Percentiles rank a stretch among this genome's conserved stretches.
phyloP scores from a whole-genome alignment of 1,140 invertebrate genomes.

The Cephus cinctus region DNA sequence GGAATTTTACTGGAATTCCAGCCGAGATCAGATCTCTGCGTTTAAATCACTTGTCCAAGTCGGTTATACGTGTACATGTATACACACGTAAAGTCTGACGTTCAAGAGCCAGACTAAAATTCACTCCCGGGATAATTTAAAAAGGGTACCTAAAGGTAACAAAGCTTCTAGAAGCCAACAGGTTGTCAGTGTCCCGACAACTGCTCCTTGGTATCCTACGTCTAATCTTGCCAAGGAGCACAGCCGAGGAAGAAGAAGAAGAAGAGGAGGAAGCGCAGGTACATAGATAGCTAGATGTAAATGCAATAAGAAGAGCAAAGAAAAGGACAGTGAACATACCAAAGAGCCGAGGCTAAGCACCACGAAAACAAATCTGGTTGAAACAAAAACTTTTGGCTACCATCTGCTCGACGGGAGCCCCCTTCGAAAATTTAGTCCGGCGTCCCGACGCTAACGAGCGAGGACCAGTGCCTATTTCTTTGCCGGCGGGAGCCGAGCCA shows the following conservation, averaged over 20 bases:
- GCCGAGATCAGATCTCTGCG: too few relatives aligned
- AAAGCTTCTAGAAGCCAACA: too few relatives aligned
- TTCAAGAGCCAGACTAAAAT: too few relatives aligned
- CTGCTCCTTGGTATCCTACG: too few relatives aligned
- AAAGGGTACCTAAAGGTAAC: too few relatives aligned
- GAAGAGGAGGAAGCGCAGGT: background rate
- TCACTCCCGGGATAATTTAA: too few relatives aligned
- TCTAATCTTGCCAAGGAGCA: too few relatives aligned
- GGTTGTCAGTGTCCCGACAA: too few relatives aligned
- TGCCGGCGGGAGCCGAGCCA: slow-evolving; percentile 28
- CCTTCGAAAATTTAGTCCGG: slow-evolving; percentile 13
- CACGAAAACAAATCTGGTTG: slow-evolving; percentile 42
- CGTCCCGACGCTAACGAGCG: slow-evolving; percentile 5
- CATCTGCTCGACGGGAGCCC: slow-evolving; percentile 29
- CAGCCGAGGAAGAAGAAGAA: background rate
- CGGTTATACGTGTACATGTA: too few relatives aligned
- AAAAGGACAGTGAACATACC: background rate
- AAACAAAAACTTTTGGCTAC: slow-evolving; percentile 44
- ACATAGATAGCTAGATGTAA: slow-evolving; percentile 3
- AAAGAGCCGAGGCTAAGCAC: slow-evolving; percentile 12
- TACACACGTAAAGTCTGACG: too few relatives aligned
- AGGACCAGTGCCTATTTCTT: slow-evolving; percentile 32
- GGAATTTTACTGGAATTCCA: too few relatives aligned
- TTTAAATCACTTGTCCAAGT: too few relatives aligned
- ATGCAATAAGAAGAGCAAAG: background rate